Evolutionary conservation across 2,888 invertebrate species (phyloP).

Genomic region (Conops quadrifasciatus): DNA sequence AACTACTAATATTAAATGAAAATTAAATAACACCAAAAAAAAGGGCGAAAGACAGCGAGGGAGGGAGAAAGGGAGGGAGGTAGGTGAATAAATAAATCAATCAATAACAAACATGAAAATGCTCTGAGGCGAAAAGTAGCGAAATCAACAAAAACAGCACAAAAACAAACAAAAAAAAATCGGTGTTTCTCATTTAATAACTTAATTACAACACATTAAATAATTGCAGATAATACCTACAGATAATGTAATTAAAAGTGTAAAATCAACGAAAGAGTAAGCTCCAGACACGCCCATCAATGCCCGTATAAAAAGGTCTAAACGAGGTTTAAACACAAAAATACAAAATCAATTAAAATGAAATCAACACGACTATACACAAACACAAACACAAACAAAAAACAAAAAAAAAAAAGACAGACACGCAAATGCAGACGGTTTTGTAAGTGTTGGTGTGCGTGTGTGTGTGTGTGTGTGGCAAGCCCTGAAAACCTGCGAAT

Average conservation of each 20-base stretch:
- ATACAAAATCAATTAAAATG: slow-evolving; percentile 15
- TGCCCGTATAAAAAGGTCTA: not conserved
- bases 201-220: slow-evolving; percentile 18
- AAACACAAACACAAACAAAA: slow-evolving; percentile 8
- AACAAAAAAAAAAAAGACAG: not conserved
- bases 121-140: no score
- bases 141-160: not conserved
- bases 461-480: not conserved
- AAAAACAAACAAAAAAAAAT: not conserved
- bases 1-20: no score
- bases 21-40: no score
- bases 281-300: not conserved
- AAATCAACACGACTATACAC: slow-evolving; percentile 6
- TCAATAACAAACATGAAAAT: no score
- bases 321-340: slow-evolving; percentile 17
- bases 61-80: no score
- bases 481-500: no score
- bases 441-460: not conserved
- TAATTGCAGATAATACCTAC: slow-evolving; percentile 20
- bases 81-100: no score
- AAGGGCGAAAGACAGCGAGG: no score
- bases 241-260: slow-evolving; percentile 7
- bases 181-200: slow-evolving; percentile 4
- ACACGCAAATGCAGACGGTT: not conserved
- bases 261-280: not conserved